Evolutionary conservation across 2,113 vertebrate species (phyloP), one percentile per base, ranked within the genome.

Genomic region (Aegithalos caudatus): DNA sequence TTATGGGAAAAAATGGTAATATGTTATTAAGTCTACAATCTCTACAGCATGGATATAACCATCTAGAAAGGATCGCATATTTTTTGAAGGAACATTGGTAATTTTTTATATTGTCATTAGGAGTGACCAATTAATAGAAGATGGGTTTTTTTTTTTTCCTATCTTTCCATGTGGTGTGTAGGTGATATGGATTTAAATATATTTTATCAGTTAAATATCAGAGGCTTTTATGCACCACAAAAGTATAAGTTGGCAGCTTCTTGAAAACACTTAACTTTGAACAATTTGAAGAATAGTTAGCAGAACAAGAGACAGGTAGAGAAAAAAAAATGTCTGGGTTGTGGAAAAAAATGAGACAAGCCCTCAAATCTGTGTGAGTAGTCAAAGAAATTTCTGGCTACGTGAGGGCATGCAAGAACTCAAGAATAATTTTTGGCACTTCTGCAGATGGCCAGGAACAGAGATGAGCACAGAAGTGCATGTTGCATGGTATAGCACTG

Each of bases 391-490:
- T 65, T 72, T 85, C 50, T 77, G 70, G 31, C 66, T 85, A 42
- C 0, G 0, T 85, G 78, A 92, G 53, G 40, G 67, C 64, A 56
- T 22, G 29, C 81, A 80, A 90, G 87, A 88, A 45, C 35, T 11
- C 0, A 0, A 6, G 4, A 80, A 88, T 70, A 2, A 3, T 16
- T 90, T 72, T 66, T 82, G 79, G 58, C 81, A 58, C 58, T 77
- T 90, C 62, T 94, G 47, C 73, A 60, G 65, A 51, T 33, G 42
- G 88, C 60, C 65, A 84, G 72, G 93, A 61, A 29, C 64, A 92
- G 82, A 78, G 53, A 69, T 7, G 24, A 54, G 92, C 58, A 54
- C 65, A 88, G 54, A 85, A 87, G 51, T 60, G 28, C 67, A 60
- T 33, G 76, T 81, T 86, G 35, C 56, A 70, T 42, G 42, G 38